Percentiles rank a stretch among this genome's conserved stretches.
phyloP scores from a whole-genome alignment of 2,113 vertebrate genomes.

The Dunckerocampus dactyliophorus region DNA sequence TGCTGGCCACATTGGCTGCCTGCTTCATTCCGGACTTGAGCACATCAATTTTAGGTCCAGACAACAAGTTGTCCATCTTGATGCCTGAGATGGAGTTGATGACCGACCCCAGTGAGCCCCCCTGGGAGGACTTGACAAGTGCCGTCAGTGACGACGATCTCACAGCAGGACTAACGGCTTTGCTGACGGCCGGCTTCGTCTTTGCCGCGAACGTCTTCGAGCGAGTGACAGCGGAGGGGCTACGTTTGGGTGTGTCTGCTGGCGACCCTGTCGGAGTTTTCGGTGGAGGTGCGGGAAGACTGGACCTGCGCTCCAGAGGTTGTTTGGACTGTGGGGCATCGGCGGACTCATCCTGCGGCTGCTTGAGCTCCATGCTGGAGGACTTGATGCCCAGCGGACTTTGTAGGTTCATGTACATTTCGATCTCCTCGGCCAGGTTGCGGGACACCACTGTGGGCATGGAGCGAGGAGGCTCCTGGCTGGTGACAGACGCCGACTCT shows the following conservation, averaged over 20 bases:
- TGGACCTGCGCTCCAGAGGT: slow-evolving; percentile 81
- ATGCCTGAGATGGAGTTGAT: slow-evolving; percentile 88
- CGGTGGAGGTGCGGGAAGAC: slow-evolving; percentile 78
- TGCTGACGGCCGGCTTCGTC: slow-evolving; percentile 60
- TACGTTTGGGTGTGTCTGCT: slow-evolving; percentile 60
- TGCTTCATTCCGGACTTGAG: slow-evolving; percentile 93
- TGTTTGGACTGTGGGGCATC: slow-evolving; percentile 40
- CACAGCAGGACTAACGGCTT: slow-evolving; percentile 63
- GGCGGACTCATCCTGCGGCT: slow-evolving; percentile 31
- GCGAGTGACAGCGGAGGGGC: slow-evolving; percentile 76
- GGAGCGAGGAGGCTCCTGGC: slow-evolving; percentile 74
- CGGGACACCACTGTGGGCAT: slow-evolving; percentile 80
- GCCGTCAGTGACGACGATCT: slow-evolving; percentile 80
- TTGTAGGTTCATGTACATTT: slow-evolving; percentile 95
- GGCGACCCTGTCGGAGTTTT: slow-evolving; percentile 54
- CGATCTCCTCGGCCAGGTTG: slow-evolving; percentile 94
- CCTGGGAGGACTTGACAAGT: slow-evolving; percentile 82
- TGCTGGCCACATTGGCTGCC: slow-evolving; percentile 91
- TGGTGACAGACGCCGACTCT: slow-evolving; percentile 66
- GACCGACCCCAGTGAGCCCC: slow-evolving; percentile 85
- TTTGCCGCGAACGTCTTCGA: slow-evolving; percentile 85
- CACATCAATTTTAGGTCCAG: slow-evolving; percentile 93
- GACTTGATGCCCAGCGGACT: slow-evolving; percentile 82
- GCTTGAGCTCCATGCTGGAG: slow-evolving; percentile 88
- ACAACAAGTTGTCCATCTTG: slow-evolving; percentile 88